Evolutionary conservation across 2,113 vertebrate species (phyloP).

Genomic region (Agapornis roseicollis): DNA sequence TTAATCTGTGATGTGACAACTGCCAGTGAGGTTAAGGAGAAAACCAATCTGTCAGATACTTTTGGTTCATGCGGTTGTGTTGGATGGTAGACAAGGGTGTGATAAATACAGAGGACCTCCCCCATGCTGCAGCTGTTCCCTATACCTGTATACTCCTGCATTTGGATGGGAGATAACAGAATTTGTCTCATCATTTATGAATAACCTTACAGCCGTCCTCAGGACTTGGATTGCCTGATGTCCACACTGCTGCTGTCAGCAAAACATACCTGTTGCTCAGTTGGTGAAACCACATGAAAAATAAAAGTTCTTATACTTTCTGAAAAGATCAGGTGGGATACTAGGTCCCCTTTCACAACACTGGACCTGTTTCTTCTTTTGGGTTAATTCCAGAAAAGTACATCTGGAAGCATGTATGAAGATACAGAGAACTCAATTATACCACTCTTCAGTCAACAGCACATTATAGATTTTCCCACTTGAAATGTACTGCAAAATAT

Average conservation of each 20-base stretch:
- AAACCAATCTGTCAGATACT: background rate
- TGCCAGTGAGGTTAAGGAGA: background rate
- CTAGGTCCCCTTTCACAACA: background rate
- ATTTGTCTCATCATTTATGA: background rate
- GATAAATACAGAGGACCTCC: background rate
- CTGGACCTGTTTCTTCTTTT: background rate
- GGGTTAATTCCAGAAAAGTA: background rate
- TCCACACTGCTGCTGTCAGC: background rate
- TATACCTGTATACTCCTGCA: background rate
- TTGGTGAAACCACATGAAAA: background rate
- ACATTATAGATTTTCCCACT: background rate
- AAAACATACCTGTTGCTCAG: background rate
- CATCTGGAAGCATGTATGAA: background rate
- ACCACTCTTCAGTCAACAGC: background rate
- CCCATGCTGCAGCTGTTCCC: background rate
- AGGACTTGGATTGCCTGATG: background rate
- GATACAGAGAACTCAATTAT: background rate
- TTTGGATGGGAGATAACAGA: background rate
- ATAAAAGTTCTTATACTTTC: background rate
- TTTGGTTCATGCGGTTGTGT: background rate
- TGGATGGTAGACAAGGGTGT: background rate
- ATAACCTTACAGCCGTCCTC: background rate
- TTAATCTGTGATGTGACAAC: background rate
- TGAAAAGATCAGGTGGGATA: background rate
- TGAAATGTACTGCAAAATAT: background rate